These are phyloP conservation scores for Apotomis betuletana DNA, from an alignment of 2,888 invertebrate genomes.

Conservation along the genomic window DNA sequence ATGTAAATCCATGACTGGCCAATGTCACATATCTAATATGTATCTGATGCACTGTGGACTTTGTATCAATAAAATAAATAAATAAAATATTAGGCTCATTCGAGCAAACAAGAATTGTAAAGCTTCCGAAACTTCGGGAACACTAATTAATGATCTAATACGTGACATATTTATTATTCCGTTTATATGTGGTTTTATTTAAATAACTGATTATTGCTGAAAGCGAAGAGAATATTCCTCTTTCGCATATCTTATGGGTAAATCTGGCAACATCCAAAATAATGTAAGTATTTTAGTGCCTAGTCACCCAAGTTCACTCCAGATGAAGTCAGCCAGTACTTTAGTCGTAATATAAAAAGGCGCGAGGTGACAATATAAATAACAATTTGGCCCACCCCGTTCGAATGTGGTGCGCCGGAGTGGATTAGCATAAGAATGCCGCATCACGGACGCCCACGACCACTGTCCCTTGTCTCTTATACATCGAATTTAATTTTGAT, in stretches of 20 bases:
- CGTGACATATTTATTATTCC: too few relatives aligned
- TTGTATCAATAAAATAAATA: too few relatives aligned
- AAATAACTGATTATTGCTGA: too few relatives aligned
- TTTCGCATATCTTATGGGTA: not conserved
- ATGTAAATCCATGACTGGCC: too few relatives aligned
- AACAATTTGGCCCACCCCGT: conserved; percentile 84
- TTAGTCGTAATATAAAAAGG: conserved; percentile 71
- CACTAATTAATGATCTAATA: too few relatives aligned
- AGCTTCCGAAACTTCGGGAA: too few relatives aligned
- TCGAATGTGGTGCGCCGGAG: conserved; percentile 69
- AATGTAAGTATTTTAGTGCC: conserved; percentile 18
- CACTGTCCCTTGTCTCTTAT: conserved; percentile 78
- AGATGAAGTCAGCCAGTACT: conserved; percentile 69
- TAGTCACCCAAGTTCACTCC: conserved; percentile 39
- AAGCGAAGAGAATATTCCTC: too few relatives aligned
- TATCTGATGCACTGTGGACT: too few relatives aligned
- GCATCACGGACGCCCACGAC: conserved; percentile 78
- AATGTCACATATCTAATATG: too few relatives aligned
- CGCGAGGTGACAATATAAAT: conserved; percentile 82
- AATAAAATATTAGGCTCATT: too few relatives aligned
- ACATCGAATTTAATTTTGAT: conserved; percentile 83
- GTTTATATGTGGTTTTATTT: too few relatives aligned
- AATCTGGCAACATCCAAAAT: not conserved
- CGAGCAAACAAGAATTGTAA: too few relatives aligned
- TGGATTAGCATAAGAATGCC: conserved; percentile 83